These are phyloP conservation scores for Diplodus sargus DNA, from an alignment of 2,797 vertebrate genomes.

Conservation along the genomic window DNA sequence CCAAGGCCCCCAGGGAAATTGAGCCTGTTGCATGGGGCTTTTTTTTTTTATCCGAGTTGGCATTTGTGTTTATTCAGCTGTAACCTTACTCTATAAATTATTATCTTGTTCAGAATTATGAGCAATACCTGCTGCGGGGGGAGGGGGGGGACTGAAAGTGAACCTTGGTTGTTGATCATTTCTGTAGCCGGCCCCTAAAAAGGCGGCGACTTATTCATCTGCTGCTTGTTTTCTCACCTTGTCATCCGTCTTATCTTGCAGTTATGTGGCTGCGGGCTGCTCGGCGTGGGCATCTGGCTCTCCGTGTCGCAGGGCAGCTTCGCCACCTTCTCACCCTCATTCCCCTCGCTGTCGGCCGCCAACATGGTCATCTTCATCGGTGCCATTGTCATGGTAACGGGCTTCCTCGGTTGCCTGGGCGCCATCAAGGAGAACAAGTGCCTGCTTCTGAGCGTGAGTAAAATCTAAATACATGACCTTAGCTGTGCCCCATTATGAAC, in stretches of 20 bases:
- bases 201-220: neutral
- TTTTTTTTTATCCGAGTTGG: neutral
- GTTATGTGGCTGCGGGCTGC: conserved; percentile 97
- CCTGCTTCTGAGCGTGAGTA: conserved; percentile 98
- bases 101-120: neutral
- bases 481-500: neutral
- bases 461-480: conserved; percentile 33
- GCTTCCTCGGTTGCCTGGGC: conserved; percentile 98
- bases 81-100: no score
- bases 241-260: conserved; percentile 71
- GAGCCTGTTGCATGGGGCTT: conserved; percentile 31
- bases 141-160: neutral
- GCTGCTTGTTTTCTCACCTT: conserved; percentile 54
- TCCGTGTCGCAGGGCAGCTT: conserved; percentile 99
- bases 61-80: conserved; percentile 25
- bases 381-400: conserved; percentile 97
- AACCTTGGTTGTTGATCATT: conserved; percentile 1
- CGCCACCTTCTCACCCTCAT: conserved; percentile 98
- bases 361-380: conserved; percentile 96
- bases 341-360: conserved; percentile 96
- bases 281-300: conserved; percentile 99
- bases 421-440: conserved; percentile 99
- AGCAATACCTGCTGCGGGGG: neutral
- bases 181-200: neutral
- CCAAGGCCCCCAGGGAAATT: conserved; percentile 11